These are phyloP conservation scores for Xiphorhynchus elegans DNA, from an alignment of 2,113 vertebrate genomes.

Conservation along the genomic window DNA sequence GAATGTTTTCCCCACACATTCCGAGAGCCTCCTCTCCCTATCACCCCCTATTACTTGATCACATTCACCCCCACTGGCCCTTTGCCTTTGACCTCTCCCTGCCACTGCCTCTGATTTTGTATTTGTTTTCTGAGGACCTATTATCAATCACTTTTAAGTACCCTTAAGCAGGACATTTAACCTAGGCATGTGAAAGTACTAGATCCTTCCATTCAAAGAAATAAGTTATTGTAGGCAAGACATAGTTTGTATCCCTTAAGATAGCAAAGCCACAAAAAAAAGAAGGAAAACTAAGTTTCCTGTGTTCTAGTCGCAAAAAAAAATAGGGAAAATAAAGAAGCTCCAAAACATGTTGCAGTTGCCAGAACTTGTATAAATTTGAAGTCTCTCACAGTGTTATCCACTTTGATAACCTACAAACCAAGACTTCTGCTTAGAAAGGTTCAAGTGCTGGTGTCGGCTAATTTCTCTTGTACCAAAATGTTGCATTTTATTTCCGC, in stretches of 20 bases:
- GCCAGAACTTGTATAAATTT: neutral
- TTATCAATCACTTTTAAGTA: conserved; percentile 60
- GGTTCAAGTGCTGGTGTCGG: conserved; percentile 18
- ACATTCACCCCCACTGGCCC: conserved; percentile 26
- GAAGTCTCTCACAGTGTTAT: neutral
- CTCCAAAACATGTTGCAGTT: neutral
- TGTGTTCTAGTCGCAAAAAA: neutral
- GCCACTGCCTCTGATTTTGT: conserved; percentile 39
- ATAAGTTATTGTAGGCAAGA: neutral
- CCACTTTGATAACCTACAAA: neutral
- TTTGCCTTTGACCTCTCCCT: conserved; percentile 66
- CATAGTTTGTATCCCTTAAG: neutral
- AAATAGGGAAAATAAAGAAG: neutral
- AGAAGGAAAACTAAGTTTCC: neutral
- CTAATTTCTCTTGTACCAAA: conserved; percentile 73
- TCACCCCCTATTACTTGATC: neutral
- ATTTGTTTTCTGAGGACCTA: conserved; percentile 52
- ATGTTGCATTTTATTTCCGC: conserved; percentile 80
- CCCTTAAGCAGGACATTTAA: conserved; percentile 19
- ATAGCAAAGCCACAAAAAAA: neutral
- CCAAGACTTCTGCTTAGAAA: neutral
- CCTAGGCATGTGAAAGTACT: neutral
- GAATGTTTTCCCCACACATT: neutral
- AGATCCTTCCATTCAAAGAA: neutral
- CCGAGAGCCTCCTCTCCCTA: neutral